Percentiles rank a stretch among this genome's conserved stretches.
Evolutionary conservation across 2,113 vertebrate genomes (phyloP).

Genomic region (Alouatta palliata): DNA sequence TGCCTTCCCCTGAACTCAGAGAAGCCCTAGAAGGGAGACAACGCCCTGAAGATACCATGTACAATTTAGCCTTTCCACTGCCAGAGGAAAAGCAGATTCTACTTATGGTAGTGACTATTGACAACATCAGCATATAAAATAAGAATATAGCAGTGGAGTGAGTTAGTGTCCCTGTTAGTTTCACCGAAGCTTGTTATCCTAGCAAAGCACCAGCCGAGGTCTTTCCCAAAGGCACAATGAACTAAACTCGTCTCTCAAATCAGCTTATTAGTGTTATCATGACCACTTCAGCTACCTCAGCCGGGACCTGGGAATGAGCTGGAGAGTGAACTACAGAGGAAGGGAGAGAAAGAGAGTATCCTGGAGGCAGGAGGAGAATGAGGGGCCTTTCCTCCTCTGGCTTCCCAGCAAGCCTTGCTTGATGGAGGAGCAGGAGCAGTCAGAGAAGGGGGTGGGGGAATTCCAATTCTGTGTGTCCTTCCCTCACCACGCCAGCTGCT

Average conservation of each 20-base stretch:
- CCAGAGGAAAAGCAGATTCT: constrained; percentile 15
- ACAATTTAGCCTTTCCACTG: constrained; percentile 26
- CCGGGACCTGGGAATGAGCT: background rate
- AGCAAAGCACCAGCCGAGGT: background rate
- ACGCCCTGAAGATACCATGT: background rate
- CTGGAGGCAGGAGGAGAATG: background rate
- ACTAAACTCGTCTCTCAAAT: constrained; percentile 43
- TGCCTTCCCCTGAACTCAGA: background rate
- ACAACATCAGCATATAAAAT: constrained; percentile 25
- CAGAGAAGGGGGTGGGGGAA: background rate
- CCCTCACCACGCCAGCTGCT: background rate
- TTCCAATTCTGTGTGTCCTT: background rate
- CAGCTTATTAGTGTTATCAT: constrained; percentile 41
- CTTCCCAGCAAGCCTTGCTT: background rate
- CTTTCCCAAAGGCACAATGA: constrained; percentile 51
- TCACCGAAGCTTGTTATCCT: constrained; percentile 31
- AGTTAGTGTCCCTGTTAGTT: background rate
- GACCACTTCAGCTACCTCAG: constrained; percentile 17
- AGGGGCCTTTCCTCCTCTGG: background rate
- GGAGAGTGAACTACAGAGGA: background rate
- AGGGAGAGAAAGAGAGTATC: background rate
- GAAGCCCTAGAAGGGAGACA: constrained; percentile 21
- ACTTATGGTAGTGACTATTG: background rate
- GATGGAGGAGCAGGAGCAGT: background rate
- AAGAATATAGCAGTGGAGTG: background rate